A percentile compares a stretch with the other conserved stretches of the same genome.
Conservation (phyloP, 2,113 vertebrate species). For the Mesembrinibis cayennensis region DNA sequence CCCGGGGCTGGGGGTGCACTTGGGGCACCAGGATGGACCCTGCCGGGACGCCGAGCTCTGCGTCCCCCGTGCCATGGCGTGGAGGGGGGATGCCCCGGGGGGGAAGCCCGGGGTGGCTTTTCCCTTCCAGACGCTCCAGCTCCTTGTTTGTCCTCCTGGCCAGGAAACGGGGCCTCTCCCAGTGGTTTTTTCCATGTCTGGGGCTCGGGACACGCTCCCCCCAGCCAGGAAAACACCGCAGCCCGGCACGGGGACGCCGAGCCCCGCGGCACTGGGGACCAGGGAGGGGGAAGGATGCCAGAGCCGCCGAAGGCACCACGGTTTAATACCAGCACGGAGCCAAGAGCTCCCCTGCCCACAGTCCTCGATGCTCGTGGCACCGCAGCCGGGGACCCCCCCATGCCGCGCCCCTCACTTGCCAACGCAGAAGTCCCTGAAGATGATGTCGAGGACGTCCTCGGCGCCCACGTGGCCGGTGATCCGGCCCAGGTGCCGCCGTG, state of each 20-base stretch:
- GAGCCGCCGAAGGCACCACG: neutral
- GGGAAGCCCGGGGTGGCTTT: neutral
- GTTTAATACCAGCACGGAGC: neutral
- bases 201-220: fast-evolving
- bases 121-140: neutral
- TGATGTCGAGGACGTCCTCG: conserved; percentile 87
- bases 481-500: conserved; percentile 80
- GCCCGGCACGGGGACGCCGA: neutral
- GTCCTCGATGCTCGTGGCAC: neutral
- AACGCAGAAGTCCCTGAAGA: conserved; percentile 95
- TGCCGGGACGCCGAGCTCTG: fast-evolving
- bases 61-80: fast-evolving
- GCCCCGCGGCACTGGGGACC: neutral
- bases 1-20: neutral
- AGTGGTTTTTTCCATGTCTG: neutral
- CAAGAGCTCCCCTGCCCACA: neutral
- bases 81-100: neutral
- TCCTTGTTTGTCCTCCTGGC: neutral
- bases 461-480: conserved; percentile 86
- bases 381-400: fast-evolving
- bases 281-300: neutral
- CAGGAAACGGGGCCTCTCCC: neutral
- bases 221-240: neutral
- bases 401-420: conserved; percentile 78
- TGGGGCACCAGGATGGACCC: no score